phyloP scores from a whole-genome alignment of 1,140 invertebrate species.

The Antheraea pernyi region DNA sequence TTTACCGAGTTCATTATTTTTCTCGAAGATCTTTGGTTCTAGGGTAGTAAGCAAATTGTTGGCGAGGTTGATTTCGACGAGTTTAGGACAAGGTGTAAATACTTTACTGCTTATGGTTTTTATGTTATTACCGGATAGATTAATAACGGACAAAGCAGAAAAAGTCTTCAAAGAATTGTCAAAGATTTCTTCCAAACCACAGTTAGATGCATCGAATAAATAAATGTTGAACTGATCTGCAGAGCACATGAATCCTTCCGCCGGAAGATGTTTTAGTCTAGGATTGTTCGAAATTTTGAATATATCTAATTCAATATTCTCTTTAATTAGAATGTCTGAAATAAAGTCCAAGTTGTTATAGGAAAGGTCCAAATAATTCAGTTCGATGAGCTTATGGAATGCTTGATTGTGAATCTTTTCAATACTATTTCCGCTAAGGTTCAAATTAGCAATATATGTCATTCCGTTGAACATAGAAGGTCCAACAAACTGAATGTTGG shows the following conservation, averaged over 20 bases:
- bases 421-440: slow-evolving; percentile 82
- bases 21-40: slow-evolving; percentile 81
- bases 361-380: slow-evolving; percentile 84
- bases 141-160: slow-evolving; percentile 82
- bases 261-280: slow-evolving; percentile 80
- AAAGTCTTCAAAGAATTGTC: slow-evolving; percentile 83
- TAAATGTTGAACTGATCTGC: slow-evolving; percentile 82
- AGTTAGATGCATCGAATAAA: slow-evolving; percentile 84
- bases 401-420: slow-evolving; percentile 83
- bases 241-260: slow-evolving; percentile 79
- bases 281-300: slow-evolving; percentile 84
- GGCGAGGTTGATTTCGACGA: slow-evolving; percentile 85
- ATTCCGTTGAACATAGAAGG: slow-evolving; percentile 83
- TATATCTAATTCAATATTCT: slow-evolving; percentile 83
- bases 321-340: slow-evolving; percentile 82
- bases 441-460: slow-evolving; percentile 81
- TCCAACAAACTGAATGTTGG: slow-evolving; percentile 81
- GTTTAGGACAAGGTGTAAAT: slow-evolving; percentile 76
- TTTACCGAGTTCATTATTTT: slow-evolving; percentile 82
- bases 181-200: slow-evolving; percentile 81
- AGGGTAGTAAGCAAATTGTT: slow-evolving; percentile 82
- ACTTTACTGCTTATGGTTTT: slow-evolving; percentile 73
- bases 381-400: slow-evolving; percentile 81
- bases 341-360: slow-evolving; percentile 83
- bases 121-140: slow-evolving; percentile 83